Evolutionary conservation across 2,888 invertebrate genomes (phyloP).

Genomic region (Tetragnatha montana): DNA sequence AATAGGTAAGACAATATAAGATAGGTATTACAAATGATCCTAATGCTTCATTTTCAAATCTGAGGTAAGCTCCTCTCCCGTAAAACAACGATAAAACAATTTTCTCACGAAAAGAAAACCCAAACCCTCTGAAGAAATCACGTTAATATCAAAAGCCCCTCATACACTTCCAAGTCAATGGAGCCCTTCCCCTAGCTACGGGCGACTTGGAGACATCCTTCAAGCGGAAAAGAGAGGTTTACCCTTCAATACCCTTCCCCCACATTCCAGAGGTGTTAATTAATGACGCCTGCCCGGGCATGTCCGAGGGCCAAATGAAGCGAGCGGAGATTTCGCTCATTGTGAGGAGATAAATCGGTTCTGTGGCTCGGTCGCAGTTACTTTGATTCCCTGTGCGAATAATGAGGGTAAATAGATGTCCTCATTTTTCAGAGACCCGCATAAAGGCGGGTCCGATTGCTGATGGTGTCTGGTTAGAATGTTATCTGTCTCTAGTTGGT

Average conservation of each 20-base stretch:
- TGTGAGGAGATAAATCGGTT: background rate
- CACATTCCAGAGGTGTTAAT: background rate
- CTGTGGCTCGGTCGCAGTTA: background rate
- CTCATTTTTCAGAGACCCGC: background rate
- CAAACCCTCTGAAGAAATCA: no score
- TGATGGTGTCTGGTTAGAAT: no score
- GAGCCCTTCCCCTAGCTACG: background rate
- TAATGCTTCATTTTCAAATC: no score
- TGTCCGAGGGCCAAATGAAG: background rate
- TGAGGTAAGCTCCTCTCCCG: no score
- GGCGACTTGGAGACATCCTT: background rate
- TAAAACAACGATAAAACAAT: no score
- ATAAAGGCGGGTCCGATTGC: no score
- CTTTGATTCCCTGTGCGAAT: background rate
- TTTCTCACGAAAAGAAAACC: no score
- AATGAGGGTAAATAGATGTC: background rate
- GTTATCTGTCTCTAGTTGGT: no score
- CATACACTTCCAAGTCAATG: no score
- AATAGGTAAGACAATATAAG: no score
- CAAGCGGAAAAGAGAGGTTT: background rate
- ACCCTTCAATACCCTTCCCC: background rate
- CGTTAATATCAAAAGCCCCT: no score
- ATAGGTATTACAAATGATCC: no score
- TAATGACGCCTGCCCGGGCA: background rate
- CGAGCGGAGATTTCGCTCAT: background rate